Evolutionary conservation across 2,888 invertebrate species (phyloP), one percentile per base, ranked within the genome.

Genomic region (Sycophila texana): DNA sequence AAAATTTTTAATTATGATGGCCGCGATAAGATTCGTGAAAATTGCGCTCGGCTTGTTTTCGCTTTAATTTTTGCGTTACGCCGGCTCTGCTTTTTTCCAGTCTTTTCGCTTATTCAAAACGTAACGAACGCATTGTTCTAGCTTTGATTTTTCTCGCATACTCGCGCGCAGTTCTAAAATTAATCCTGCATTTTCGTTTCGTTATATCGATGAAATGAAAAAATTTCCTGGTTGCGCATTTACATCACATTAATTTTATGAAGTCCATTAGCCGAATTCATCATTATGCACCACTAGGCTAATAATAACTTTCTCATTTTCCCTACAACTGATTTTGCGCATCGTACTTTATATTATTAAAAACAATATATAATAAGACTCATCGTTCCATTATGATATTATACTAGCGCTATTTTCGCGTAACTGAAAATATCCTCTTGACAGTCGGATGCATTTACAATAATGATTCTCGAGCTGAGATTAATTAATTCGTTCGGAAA

Each of bases 161-260:
- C 7, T 18, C 18, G 58, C 12, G 20, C 58, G 39, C 39, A 4
- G 22, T n/a, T 68, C 16, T 20, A 4, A 30, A 20, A 68, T 30
- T 57, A 12, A 68, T 5, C 39, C 16, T 49, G 26, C 26, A 26
- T 53, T 57, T 68, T 12, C 3, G 18, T 68, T 22, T 68, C 26
- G 26, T 26, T 26, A 26, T 26, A 53, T 22, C 1, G 60, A n/a
- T 4, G 30, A 57, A 57, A 68, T 68, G 18, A 71, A 71, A 71
- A 47, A 58, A 58, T 71, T 49, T 71, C 14, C 20, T 14, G 16
- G 39, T 7, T 13, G 14, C 47, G 18, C 58, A 71, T 71, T 71
- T 71, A 58, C 58, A 58, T 58, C 16, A 20, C 58, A 71, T 71
- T 71, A 58, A 71, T 58, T 71, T 71, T 58, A 58, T 49, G 16